A percentile compares a stretch with the other conserved stretches of the same genome.
Evolutionary conservation across 2,888 invertebrate genomes (phyloP).

Genomic region (Suillia variegata): DNA sequence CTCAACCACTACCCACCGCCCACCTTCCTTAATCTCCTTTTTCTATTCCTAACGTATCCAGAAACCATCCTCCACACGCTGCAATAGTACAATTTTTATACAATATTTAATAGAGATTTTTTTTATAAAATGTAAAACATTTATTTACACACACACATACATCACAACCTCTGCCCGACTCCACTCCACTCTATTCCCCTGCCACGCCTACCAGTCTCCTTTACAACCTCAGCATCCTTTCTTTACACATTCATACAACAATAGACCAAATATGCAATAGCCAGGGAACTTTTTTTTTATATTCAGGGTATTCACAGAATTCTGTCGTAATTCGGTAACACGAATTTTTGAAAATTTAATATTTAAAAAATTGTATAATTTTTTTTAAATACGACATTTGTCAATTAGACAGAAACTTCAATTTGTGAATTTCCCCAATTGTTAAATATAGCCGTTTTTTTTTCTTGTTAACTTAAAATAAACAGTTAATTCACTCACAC

Average conservation of each 20-base stretch:
- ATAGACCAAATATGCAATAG: conserved; percentile 60
- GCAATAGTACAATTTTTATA: conserved; percentile 61
- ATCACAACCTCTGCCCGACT: no score
- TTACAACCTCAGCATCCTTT: conserved; percentile 56
- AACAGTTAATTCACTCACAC: conserved; percentile 35
- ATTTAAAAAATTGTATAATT: no score
- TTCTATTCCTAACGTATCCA: no score
- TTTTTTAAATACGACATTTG: no score
- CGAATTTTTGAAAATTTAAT: no score
- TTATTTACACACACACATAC: conserved; percentile 54
- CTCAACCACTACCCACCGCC: conserved; percentile 23
- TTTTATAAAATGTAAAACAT: conserved; percentile 48
- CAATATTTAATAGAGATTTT: conserved; percentile 55
- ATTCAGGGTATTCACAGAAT: no score
- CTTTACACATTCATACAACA: no score
- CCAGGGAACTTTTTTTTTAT: conserved; percentile 45
- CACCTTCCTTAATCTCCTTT: conserved; percentile 3
- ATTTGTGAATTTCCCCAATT: no score
- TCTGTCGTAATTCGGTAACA: no score
- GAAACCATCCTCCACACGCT: conserved; percentile 58
- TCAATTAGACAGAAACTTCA: no score
- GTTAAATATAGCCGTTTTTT: no score
- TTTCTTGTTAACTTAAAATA: conserved; percentile 19
- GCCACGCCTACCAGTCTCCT: conserved; percentile 33
- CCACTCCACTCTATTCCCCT: conserved; percentile 24